Evolutionary conservation across 2,888 invertebrate species (phyloP), one percentile per base, ranked within the genome.

Genomic region (Eristalis pertinax): DNA sequence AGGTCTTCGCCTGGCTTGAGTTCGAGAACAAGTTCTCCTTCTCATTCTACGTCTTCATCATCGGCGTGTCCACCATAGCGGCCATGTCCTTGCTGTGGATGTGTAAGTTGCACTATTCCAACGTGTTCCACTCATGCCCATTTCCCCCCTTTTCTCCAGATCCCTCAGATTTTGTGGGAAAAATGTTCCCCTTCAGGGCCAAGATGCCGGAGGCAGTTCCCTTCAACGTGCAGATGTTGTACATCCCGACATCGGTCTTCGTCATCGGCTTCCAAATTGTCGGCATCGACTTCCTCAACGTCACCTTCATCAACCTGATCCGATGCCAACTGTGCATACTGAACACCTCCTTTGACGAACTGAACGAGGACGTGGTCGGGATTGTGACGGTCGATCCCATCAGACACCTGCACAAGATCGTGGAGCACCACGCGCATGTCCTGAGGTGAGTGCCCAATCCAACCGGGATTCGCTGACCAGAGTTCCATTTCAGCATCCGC

Each of bases 281-380:
- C 1, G 77, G 89, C 13, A 89, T 91, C 0, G 92, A 92, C 86
- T 91, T 89, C 80, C 82, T 92, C 4, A 91, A 91, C 80, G 82
- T 91, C 0, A 89, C 90, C 4, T 76, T 91, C 2, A 91, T 92
- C 84, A 91, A 90, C 69, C 91, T 91, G 35, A 90, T 91, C n/a
- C 89, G 91, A 32, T 90, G 89, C 88, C 91, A 92, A 32, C 86
- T 92, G 2, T 90, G 90, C 56, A 89, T 91, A 0, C 79, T 92
- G 4, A 90, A 90, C 74, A 68, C 90, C 26, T 78, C 90, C 50
- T 91, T 92, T 24, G 90, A 91, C 4, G 89, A 90, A 22, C 85
- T 91, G 0, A 68, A 32, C 4, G 22, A 67, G 8, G n/a, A 41
- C 0, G 29, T 64, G 4, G 58, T 60, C 2, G 69, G 63, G 5